phyloP scores from a whole-genome alignment of 64 coral and sea anemone genomes.

The Platygyra sinensis region DNA sequence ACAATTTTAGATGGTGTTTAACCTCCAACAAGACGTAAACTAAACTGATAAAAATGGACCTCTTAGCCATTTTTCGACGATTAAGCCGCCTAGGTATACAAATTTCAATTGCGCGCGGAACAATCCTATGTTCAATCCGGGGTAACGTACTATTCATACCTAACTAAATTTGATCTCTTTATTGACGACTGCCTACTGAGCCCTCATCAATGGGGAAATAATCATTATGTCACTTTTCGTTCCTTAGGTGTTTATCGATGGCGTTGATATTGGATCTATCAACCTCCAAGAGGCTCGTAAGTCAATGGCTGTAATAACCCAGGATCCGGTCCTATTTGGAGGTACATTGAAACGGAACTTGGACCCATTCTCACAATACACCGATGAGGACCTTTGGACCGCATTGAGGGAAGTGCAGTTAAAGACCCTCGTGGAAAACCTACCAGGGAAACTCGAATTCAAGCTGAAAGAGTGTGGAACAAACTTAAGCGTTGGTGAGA shows the following conservation, averaged over 20 bases:
- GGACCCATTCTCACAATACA: conserved; percentile 22
- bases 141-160: too few relatives aligned
- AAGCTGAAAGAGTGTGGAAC: conserved; percentile 13
- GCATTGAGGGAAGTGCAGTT: not conserved
- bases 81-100: too few relatives aligned
- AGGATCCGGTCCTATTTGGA: conserved; percentile 29
- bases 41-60: too few relatives aligned
- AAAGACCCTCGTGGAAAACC: conserved; percentile 3
- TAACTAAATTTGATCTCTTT: too few relatives aligned
- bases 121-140: too few relatives aligned
- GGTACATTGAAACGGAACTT: conserved; percentile 31
- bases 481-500: conserved; percentile 29
- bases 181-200: too few relatives aligned
- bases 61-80: too few relatives aligned
- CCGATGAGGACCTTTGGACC: not conserved
- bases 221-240: too few relatives aligned
- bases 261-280: not conserved
- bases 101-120: too few relatives aligned
- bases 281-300: not conserved
- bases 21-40: too few relatives aligned
- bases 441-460: conserved; percentile 2
- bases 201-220: not conserved
- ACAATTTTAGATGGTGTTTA: too few relatives aligned
- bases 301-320: conserved; percentile 14
- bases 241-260: not conserved